Evolutionary conservation across 2,113 vertebrate genomes (phyloP), one percentile per base, ranked within the genome.

Genomic region (Eulemur macaco): DNA sequence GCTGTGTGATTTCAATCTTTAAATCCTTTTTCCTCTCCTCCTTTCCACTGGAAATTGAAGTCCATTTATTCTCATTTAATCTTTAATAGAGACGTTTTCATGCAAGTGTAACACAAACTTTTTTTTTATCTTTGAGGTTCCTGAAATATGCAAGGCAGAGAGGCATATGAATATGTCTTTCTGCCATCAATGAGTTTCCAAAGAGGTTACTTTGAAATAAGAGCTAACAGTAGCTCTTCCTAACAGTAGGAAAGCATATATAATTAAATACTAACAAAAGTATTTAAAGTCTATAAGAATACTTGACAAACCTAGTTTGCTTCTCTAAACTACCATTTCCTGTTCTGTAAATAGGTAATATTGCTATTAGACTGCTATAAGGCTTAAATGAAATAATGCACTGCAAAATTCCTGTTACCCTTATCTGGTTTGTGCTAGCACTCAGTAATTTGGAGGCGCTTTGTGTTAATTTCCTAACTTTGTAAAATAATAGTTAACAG

Each of bases 21-120:
- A 34, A 58, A 29, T 47, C n/a, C 10, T 1, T 58, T 54, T 77
- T 25, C 10, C 11, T 71, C 29, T 25, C 15, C 39, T 96, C 5
- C 31, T 18, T 66, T 77, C 37, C n/a, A 76, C n/a, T 50, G 34
- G 27, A 91, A 66, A 88, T 52, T 76, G 39, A 87, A 89, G 56
- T 76, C 8, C 66, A 91, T 5, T 94, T 93, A 78, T 64, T 86
- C n/a, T 83, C 23, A 84, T 83, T 94, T 81, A 92, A 45, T 71
- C 13, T 66, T 86, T 71, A 83, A 1, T 89, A 83, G 12, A 95
- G 31, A 88, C n/a, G 2, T 54, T 81, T 95, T 91, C 12, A 58
- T 42, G 27, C 23, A 93, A 91, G 69, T 23, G 50, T 47, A 84
- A 90, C 50, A 74, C 39, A 39, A 86, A 27, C 8, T 80, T 7